A percentile compares a stretch with the other conserved stretches of the same genome.
phyloP scores from a whole-genome alignment of 2,888 invertebrate genomes.

The Scrobipalpa costella region DNA sequence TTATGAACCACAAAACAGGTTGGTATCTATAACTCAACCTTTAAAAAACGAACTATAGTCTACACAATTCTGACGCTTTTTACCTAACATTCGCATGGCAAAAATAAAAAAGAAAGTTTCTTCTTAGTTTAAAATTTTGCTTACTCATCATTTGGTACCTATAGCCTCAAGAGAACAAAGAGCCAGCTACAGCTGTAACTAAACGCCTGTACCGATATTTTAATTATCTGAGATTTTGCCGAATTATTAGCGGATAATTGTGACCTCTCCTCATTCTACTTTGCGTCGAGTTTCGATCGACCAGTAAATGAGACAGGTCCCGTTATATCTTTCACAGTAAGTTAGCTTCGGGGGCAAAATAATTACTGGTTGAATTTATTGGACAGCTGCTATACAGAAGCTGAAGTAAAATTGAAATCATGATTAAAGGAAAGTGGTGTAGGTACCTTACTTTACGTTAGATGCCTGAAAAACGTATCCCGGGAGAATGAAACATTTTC shows the following conservation, averaged over 20 bases:
- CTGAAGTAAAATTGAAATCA: no score
- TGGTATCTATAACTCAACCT: no score
- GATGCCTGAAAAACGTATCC: no score
- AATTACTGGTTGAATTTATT: constrained; percentile 6
- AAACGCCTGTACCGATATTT: constrained; percentile 51
- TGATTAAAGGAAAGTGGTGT: no score
- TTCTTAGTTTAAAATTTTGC: neutral
- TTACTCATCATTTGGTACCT: neutral
- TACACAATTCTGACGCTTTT: no score
- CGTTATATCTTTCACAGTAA: constrained; percentile 40
- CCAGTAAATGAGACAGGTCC: constrained; percentile 42
- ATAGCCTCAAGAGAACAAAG: constrained; percentile 12
- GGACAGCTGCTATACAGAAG: no score
- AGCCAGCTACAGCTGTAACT: constrained; percentile 32
- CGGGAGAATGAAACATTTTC: no score
- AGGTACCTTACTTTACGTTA: no score
- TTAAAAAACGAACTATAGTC: no score
- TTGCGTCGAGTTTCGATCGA: constrained; percentile 38
- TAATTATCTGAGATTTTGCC: constrained; percentile 51
- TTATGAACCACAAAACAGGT: no score
- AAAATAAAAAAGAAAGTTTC: neutral
- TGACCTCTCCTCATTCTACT: constrained; percentile 42
- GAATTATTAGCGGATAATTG: constrained; percentile 54
- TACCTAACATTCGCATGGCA: no score
- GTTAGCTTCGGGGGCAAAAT: constrained; percentile 15